Evolutionary conservation across 2,797 vertebrate species (phyloP).

Genomic region (Neosilurus hyrtlii): DNA sequence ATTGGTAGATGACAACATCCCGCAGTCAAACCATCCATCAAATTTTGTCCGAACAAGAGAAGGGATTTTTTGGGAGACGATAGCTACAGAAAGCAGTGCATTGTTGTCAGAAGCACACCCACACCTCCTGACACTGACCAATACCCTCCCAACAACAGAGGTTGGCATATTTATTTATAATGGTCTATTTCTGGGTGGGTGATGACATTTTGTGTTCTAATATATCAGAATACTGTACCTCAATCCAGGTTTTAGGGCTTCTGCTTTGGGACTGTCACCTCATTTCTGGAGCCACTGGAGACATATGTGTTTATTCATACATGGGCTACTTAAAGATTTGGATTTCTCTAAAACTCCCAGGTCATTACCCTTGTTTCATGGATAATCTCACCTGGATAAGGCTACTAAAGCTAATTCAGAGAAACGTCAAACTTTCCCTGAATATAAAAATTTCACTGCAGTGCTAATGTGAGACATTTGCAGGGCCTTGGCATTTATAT

Average conservation of each 20-base stretch:
- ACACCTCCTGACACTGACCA: not conserved
- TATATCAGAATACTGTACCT: not conserved
- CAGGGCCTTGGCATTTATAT: not conserved
- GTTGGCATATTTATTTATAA: not conserved
- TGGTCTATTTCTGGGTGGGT: not conserved
- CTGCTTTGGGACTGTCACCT: not conserved
- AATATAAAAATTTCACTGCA: not conserved
- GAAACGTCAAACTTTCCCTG: not conserved
- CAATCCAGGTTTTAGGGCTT: not conserved
- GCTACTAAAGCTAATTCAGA: not conserved
- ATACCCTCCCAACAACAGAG: not conserved
- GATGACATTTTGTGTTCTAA: not conserved
- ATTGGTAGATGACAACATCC: slow-evolving; percentile 49
- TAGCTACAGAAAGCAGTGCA: slow-evolving; percentile 14
- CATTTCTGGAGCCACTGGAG: not conserved
- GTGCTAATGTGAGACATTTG: slow-evolving; percentile 14
- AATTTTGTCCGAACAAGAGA: slow-evolving; percentile 29
- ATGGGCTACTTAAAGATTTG: not conserved
- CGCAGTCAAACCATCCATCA: slow-evolving; percentile 51
- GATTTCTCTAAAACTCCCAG: not conserved
- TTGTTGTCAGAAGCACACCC: not conserved
- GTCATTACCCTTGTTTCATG: not conserved
- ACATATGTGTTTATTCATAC: not conserved
- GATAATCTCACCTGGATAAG: not conserved
- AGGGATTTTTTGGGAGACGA: not conserved